A percentile compares a stretch with the other conserved stretches of the same genome.
Conservation (phyloP, 1,140 invertebrate genomes). For the Neocloeon triangulifer region DNA sequence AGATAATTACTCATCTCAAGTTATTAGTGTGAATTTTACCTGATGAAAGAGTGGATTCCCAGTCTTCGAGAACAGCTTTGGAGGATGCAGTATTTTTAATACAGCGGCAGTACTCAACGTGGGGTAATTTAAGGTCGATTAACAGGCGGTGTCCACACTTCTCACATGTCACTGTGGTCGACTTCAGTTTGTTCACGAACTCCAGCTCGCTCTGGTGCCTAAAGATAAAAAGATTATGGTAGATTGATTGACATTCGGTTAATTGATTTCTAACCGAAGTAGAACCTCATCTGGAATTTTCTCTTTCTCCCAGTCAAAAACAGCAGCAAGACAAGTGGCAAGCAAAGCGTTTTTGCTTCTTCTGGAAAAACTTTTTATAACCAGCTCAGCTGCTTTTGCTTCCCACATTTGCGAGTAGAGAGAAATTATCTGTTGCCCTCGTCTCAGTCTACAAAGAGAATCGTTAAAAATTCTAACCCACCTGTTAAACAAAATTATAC, state of each 20-base stretch:
- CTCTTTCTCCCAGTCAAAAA: constrained; percentile 29
- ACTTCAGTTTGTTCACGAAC: constrained; percentile 21
- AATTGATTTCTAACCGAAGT: constrained; percentile 14
- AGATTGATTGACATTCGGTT: neutral
- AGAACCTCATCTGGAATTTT: constrained; percentile 25
- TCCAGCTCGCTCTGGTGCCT: constrained; percentile 24
- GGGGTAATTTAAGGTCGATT: constrained; percentile 25
- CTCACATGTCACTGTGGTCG: constrained; percentile 31
- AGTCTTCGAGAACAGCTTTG: no score
- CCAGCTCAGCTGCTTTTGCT: constrained; percentile 25
- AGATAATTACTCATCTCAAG: constrained; percentile 4
- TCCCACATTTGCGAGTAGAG: constrained; percentile 37
- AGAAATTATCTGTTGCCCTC: constrained; percentile 32
- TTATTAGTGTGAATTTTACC: no score
- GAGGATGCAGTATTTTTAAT: neutral
- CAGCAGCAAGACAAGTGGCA: constrained; percentile 16
- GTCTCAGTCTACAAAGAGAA: constrained; percentile 25
- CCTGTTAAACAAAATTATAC: no score
- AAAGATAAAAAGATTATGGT: constrained; percentile 8
- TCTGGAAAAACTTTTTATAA: constrained; percentile 18
- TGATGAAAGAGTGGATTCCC: no score
- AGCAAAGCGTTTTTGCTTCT: constrained; percentile 20
- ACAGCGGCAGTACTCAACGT: constrained; percentile 28
- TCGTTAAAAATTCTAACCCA: no score
- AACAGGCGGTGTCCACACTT: constrained; percentile 30